Conservation (phyloP, 1,140 invertebrate species). For the Wasmannia auropunctata region DNA sequence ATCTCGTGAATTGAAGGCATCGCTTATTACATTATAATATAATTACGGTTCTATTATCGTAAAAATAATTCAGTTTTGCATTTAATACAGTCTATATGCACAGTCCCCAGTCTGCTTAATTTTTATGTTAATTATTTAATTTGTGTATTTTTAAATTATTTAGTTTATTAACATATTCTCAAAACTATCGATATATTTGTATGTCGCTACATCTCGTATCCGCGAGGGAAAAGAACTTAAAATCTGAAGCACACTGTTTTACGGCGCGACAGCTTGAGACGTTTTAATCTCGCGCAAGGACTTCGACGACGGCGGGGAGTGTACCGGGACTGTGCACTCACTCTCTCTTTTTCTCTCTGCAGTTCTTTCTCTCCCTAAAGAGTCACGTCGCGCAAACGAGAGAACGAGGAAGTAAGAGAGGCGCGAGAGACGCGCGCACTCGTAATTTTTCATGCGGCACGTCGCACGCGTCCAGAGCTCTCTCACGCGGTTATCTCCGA, state of each 20-base stretch:
- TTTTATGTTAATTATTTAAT: background rate
- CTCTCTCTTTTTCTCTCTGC: background rate
- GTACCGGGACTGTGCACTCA: slow-evolving; percentile 22
- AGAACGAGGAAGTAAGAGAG: slow-evolving; percentile 32
- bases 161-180: background rate
- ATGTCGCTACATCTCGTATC: background rate
- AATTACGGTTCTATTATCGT: background rate
- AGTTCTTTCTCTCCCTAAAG: slow-evolving; percentile 21
- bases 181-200: background rate
- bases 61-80: background rate
- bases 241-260: background rate
- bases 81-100: background rate
- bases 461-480: slow-evolving; percentile 44
- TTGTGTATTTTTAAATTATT: background rate
- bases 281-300: slow-evolving; percentile 71
- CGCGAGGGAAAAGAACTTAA: background rate
- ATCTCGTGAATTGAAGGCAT: background rate
- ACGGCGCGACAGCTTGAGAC: slow-evolving; percentile 45
- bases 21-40: background rate
- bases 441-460: slow-evolving; percentile 70
- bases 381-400: slow-evolving; percentile 48
- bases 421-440: slow-evolving; percentile 8
- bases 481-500: slow-evolving; percentile 61
- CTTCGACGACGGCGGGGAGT: slow-evolving; percentile 59
- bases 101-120: background rate